Conservation (phyloP, 2,797 vertebrate species). For the Hoplostethus atlanticus region DNA sequence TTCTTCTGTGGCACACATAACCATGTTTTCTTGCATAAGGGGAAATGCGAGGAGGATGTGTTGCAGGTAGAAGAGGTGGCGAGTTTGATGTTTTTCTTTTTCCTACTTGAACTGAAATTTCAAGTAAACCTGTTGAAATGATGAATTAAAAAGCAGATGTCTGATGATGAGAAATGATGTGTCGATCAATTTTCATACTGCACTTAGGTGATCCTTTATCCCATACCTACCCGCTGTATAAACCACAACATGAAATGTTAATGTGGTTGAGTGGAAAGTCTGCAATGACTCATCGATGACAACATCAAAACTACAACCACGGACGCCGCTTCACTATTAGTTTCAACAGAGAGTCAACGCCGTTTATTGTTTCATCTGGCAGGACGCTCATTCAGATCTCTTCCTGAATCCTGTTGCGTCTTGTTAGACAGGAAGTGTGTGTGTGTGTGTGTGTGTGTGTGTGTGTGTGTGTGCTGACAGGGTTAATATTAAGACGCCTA, state of each 20-base stretch:
- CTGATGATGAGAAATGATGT: neutral
- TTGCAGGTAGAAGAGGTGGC: neutral
- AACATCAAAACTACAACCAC: conserved; percentile 12
- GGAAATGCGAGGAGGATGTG: neutral
- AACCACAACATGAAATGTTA: conserved; percentile 16
- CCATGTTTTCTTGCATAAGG: neutral
- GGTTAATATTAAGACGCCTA: conserved; percentile 3
- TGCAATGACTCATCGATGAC: conserved; percentile 30
- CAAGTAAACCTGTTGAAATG: neutral
- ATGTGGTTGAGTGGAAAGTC: neutral
- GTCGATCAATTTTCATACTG: neutral
- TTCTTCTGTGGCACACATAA: conserved; percentile 16
- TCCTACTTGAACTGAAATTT: no score
- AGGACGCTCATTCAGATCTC: conserved; percentile 41
- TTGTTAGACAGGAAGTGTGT: conserved; percentile 27
- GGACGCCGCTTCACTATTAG: conserved; percentile 12
- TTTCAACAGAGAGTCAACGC: conserved; percentile 26
- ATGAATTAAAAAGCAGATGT: neutral
- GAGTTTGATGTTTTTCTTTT: neutral
- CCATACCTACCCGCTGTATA: neutral
- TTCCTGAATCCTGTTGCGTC: conserved; percentile 50
- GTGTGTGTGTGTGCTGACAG: neutral
- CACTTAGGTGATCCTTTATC: neutral
- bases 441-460: conserved; percentile 21
- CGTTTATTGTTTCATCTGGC: conserved; percentile 52